phyloP scores from a whole-genome alignment of 2,797 vertebrate species.

The Trachops cirrhosus region DNA sequence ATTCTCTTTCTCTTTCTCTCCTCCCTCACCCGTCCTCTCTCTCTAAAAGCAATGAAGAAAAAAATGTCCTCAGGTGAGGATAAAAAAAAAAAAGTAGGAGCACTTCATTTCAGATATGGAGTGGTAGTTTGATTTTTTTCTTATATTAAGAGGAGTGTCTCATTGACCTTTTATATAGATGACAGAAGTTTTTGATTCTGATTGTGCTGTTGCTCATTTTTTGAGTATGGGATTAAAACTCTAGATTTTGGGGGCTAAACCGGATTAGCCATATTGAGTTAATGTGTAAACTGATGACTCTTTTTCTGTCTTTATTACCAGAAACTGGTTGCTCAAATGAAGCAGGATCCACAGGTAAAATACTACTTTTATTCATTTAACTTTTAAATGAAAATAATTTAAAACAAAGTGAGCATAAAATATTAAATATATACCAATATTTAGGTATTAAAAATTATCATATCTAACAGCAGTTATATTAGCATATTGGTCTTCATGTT shows the following conservation, averaged over 20 bases:
- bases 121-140: neutral
- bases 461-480: neutral
- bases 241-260: neutral
- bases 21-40: no score
- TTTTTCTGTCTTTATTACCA: slow-evolving; percentile 80
- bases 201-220: neutral
- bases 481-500: slow-evolving; percentile 12
- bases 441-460: slow-evolving; percentile 26
- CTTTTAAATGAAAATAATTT: slow-evolving; percentile 57
- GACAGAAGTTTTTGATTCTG: slow-evolving; percentile 13
- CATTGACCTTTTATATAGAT: slow-evolving; percentile 27
- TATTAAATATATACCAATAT: slow-evolving; percentile 6
- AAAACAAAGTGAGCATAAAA: slow-evolving; percentile 51
- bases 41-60: no score
- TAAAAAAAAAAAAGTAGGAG: neutral
- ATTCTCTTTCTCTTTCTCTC: no score
- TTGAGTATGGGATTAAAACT: neutral
- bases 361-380: slow-evolving; percentile 53
- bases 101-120: slow-evolving; percentile 39
- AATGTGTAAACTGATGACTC: slow-evolving; percentile 60
- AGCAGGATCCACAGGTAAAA: slow-evolving; percentile 98
- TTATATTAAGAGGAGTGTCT: neutral
- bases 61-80: no score
- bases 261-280: neutral
- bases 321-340: slow-evolving; percentile 99